Base-by-base conservation (phyloP, 2,797 vertebrate genomes). In the Chelmon rostratus region DNA sequence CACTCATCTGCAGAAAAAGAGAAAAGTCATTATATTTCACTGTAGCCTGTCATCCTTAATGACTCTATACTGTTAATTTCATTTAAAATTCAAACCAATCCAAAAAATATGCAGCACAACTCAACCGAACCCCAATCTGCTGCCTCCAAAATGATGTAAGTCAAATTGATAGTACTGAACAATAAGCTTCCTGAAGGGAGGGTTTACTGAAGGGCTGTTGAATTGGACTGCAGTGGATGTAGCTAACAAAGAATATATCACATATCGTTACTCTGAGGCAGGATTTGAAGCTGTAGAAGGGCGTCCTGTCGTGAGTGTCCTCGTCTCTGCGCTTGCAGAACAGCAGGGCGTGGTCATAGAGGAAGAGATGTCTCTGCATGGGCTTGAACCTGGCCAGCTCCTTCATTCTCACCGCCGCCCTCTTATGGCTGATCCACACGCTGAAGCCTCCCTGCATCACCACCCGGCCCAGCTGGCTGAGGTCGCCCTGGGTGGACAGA, bases 371-470 rank as follows among this genome's bases (percentile, higher is more conserved):
- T 33, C 98, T 93, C 91, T 99, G 98, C 98, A 98, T 99, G 66
- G 98, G 97, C 86, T 99, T 99, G 94, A 99, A 99, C 74, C 98
- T 94, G 63, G 97, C 97, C 86, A 99, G 95, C 75, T 99, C 98
- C 92, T 99, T 99, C 97, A 99, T 98, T 69, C 98, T 96, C 9
- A 97, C 97, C 0, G 97, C 93, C 12, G 97, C 97, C 87, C 97
- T 96, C 82, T 96, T 96, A 78, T 98, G 98, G 76, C 96, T 97
- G 74, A 94, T 96, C 98, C 98, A 99, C 81, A 99, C 96, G 6
- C 96, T 99, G 94, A 98, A 99, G 46, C 96, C 96, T 1, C 98
- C 98, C 89, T 99, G 98, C 93, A 97, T 95, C 84, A 99, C 61
- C 21, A 99, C 95, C 0, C 96, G 96, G 53, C 98, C 98, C 88